These are phyloP conservation scores for Hyphantria cunea DNA, from an alignment of 1,140 invertebrate genomes.

Conservation along the genomic window DNA sequence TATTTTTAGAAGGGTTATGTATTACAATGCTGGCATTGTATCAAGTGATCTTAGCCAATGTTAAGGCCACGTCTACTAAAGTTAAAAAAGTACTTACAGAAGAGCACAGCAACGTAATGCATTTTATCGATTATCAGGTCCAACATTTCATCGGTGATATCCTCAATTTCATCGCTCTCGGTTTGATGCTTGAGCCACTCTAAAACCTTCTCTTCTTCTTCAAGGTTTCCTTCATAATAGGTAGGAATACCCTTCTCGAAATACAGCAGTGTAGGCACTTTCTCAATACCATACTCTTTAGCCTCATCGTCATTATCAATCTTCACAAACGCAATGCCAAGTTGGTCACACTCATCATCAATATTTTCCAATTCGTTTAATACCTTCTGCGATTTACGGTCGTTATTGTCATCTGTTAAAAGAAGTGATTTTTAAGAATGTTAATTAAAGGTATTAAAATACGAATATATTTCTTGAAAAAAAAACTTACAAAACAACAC, in stretches of 20 bases:
- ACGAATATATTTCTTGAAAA: conserved; percentile 6
- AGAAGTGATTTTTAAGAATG: conserved; percentile 6
- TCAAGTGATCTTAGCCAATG: conserved; percentile 42
- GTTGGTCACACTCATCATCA: conserved; percentile 95
- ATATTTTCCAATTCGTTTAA: conserved; percentile 96
- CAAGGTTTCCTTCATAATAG: conserved; percentile 94
- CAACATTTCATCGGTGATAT: conserved; percentile 96
- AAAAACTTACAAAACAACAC: conserved; percentile 94
- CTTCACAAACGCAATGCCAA: conserved; percentile 95
- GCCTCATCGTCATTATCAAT: conserved; percentile 95
- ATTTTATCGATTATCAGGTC: conserved; percentile 95
- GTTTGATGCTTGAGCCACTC: conserved; percentile 93
- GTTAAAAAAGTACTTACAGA: conserved; percentile 87
- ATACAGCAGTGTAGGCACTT: conserved; percentile 92
- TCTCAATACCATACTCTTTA: conserved; percentile 94
- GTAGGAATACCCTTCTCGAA: conserved; percentile 96
- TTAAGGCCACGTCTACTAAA: conserved; percentile 39
- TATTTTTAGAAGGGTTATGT: conserved; percentile 39
- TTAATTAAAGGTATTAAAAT: conserved; percentile 12
- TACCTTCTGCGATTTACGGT: conserved; percentile 92
- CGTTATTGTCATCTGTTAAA: conserved; percentile 92
- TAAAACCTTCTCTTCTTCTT: conserved; percentile 95
- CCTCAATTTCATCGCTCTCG: conserved; percentile 95
- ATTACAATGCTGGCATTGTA: conserved; percentile 48
- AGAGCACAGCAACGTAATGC: conserved; percentile 93